A percentile compares a stretch with the other conserved stretches of the same genome.
Evolutionary conservation across 35 echinoderm and acorn worm genomes (phyloP).

Genomic region (Anneissia japonica): DNA sequence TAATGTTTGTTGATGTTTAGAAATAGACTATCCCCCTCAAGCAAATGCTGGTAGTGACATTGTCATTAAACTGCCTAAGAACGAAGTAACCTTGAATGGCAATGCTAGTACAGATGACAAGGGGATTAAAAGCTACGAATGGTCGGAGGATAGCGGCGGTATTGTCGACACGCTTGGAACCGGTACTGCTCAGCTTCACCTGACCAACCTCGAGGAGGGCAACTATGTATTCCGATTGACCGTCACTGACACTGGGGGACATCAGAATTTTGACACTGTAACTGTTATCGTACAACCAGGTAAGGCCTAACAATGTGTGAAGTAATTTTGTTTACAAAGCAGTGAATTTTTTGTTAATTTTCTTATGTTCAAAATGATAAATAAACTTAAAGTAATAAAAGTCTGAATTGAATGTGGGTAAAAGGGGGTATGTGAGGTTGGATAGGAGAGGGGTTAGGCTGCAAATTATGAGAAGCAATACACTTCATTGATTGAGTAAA

Average conservation of each 20-base stretch:
- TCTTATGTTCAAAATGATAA: no score
- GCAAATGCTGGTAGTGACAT: conserved; percentile 71
- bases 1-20: no score
- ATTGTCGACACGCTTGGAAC: conserved; percentile 67
- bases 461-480: no score
- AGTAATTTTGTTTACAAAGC: no score
- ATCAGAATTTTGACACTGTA: conserved; percentile 34
- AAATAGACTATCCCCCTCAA: conserved; percentile 63
- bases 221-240: conserved; percentile 75
- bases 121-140: conserved; percentile 52
- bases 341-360: no score
- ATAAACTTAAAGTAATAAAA: no score
- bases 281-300: conserved; percentile 84
- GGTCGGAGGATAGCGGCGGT: conserved; percentile 48
- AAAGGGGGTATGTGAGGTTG: no score
- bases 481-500: no score
- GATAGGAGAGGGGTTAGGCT: no score
- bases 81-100: conserved; percentile 58
- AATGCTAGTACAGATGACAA: conserved; percentile 77
- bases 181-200: conserved; percentile 6
- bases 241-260: conserved; percentile 52
- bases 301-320: no score
- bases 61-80: conserved; percentile 71
- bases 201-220: conserved; percentile 64
- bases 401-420: no score